Evolutionary conservation across 2,113 vertebrate genomes (phyloP).

Genomic region (Pandion haliaetus): DNA sequence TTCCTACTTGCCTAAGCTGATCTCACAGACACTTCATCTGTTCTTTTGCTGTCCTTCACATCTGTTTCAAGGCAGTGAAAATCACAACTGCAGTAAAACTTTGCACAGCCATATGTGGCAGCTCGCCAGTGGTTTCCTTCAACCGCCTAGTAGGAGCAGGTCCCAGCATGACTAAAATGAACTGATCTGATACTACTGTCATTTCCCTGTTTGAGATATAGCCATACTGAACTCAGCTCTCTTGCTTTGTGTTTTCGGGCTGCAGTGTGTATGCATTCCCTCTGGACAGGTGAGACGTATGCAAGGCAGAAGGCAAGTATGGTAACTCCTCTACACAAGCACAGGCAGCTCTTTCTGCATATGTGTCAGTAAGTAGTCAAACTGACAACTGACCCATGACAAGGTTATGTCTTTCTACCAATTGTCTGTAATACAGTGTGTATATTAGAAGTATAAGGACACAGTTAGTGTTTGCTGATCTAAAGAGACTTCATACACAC

Average conservation of each 20-base stretch:
- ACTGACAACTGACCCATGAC: neutral
- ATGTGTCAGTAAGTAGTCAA: neutral
- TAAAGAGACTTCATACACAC: neutral
- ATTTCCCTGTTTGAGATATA: neutral
- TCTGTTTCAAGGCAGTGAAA: neutral
- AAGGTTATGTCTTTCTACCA: neutral
- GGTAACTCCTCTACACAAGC: neutral
- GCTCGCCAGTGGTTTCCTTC: neutral
- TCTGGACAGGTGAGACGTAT: neutral
- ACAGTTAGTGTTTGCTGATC: neutral
- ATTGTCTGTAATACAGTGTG: neutral
- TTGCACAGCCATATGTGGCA: neutral
- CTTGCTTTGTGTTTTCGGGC: neutral
- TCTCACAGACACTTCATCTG: neutral
- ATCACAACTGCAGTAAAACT: neutral
- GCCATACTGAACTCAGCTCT: neutral
- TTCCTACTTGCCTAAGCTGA: neutral
- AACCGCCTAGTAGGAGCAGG: neutral
- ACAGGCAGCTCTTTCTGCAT: neutral
- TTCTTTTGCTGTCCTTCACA: neutral
- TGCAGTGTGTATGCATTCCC: neutral
- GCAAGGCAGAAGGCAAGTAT: neutral
- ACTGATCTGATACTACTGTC: fast-evolving
- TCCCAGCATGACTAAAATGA: neutral
- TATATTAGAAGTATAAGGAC: neutral